Base-by-base conservation (phyloP, 1,140 invertebrate species). In the Drosophila setifemur region DNA sequence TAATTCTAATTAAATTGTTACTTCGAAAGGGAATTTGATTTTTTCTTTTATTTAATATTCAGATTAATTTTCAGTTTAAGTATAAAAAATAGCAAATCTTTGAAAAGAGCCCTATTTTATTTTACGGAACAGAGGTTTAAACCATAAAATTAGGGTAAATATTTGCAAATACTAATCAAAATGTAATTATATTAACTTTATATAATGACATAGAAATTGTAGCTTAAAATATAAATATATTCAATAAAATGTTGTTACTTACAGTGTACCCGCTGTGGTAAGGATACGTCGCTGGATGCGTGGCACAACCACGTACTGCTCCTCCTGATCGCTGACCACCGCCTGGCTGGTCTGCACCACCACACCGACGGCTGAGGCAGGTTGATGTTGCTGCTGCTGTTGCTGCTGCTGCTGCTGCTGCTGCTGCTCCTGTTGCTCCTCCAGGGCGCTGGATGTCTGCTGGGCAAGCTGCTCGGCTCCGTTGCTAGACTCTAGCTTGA, bases 191-290 rank as follows among this genome's bases (percentile, higher is more conserved):
- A n/a, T n/a, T n/a, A n/a, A n/a, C n/a, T n/a, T n/a, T n/a, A n/a
- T n/a, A n/a, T n/a, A n/a, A n/a, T n/a, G n/a, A n/a, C n/a, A n/a
- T n/a, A n/a, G n/a, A n/a, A n/a, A n/a, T n/a, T n/a, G n/a, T n/a
- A n/a, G n/a, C n/a, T n/a, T n/a, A n/a, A n/a, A n/a, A n/a, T n/a
- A n/a, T n/a, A n/a, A n/a, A n/a, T n/a, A n/a, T n/a, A n/a, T n/a
- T n/a, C n/a, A n/a, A n/a, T n/a, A n/a, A n/a, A n/a, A n/a, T n/a
- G n/a, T n/a, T n/a, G n/a, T n/a, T n/a, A 85, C 86, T 88, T 58
- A 89, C 88, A 89, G 71, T 29, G 88, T 89, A 0, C 88, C 88
- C 3, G 88, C 88, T 43, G 88, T 89, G 18, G 88, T 89, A 2
- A 89, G 55, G 0, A 89, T 89, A 39, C 88, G 82, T 12, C 88